Conservation (phyloP, 1,140 invertebrate species). For the Batillaria attramentaria region DNA sequence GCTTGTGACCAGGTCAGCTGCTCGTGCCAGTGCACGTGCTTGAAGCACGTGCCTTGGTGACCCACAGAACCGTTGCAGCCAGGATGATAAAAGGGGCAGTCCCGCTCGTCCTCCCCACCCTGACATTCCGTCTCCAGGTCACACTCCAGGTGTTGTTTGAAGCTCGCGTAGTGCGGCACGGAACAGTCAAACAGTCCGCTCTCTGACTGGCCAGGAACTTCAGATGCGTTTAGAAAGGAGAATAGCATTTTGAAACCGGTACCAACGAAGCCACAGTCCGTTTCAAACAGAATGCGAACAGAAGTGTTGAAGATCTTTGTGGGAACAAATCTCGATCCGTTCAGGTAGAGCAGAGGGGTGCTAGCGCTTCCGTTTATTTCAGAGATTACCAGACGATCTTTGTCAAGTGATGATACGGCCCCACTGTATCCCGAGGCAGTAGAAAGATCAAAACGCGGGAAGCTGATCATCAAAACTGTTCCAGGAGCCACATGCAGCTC, state of each 20-base stretch:
- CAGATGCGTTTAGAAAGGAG: neutral
- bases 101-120: slow-evolving; percentile 11
- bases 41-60: neutral
- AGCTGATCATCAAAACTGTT: slow-evolving; percentile 8
- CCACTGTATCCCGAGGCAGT: neutral
- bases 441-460: neutral
- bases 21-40: neutral
- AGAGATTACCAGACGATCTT: too few species aligned
- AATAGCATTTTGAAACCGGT: neutral
- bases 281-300: neutral
- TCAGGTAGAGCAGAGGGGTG: too few species aligned
- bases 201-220: neutral
- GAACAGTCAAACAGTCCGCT: slow-evolving; percentile 17
- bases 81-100: slow-evolving; percentile 4
- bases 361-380: too few species aligned
- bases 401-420: neutral
- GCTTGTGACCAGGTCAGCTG: neutral
- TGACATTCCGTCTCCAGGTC: slow-evolving; percentile 14
- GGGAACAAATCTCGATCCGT: too few species aligned
- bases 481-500: too few species aligned
- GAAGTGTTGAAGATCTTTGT: neutral
- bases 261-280: neutral
- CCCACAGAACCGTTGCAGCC: slow-evolving; percentile 1
- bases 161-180: neutral
- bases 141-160: slow-evolving; percentile 9